Conservation (phyloP, 92 coral and sea anemone species). For the Epizoanthus scotinus region DNA sequence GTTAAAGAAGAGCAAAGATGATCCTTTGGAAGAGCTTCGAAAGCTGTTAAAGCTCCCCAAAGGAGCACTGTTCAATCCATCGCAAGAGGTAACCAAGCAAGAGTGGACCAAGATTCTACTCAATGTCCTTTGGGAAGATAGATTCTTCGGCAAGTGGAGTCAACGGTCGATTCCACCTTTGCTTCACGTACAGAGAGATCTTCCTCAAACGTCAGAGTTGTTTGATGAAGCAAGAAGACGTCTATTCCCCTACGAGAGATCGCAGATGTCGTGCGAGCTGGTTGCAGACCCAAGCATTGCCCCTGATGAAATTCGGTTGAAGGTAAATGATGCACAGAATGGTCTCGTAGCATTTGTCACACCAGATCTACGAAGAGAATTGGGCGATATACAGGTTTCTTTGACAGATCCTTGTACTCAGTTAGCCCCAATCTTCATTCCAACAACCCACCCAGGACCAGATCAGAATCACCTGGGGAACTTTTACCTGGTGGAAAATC, state of each 20-base stretch:
- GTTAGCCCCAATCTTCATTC: conserved; percentile 59
- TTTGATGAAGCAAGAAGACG: conserved; percentile 31
- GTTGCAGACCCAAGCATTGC: not conserved
- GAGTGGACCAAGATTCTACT: conserved; percentile 47
- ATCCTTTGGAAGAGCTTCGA: conserved; percentile 29
- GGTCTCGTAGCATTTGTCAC: conserved; percentile 26
- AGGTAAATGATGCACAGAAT: conserved; percentile 18
- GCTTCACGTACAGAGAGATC: not conserved
- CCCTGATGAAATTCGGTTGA: conserved; percentile 35
- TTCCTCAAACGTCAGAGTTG: not conserved
- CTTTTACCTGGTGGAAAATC: conserved; percentile 53
- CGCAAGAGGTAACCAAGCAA: conserved; percentile 34
- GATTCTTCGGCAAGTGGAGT: conserved; percentile 1
- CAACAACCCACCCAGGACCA: conserved; percentile 57
- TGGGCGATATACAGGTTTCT: not conserved
- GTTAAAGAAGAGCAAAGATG: conserved; percentile 9
- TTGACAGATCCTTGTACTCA: conserved; percentile 41
- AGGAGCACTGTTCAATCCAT: conserved; percentile 6
- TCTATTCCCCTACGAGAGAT: conserved; percentile 48
- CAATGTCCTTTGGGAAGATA: conserved; percentile 32
- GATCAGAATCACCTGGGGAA: conserved; percentile 40
- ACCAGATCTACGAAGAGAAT: not conserved
- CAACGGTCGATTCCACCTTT: not conserved
- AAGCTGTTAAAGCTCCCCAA: conserved; percentile 8
- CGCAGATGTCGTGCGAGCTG: conserved; percentile 36